Evolutionary conservation across 2,797 vertebrate genomes (phyloP).

Genomic region (Chrysocyon brachyurus): DNA sequence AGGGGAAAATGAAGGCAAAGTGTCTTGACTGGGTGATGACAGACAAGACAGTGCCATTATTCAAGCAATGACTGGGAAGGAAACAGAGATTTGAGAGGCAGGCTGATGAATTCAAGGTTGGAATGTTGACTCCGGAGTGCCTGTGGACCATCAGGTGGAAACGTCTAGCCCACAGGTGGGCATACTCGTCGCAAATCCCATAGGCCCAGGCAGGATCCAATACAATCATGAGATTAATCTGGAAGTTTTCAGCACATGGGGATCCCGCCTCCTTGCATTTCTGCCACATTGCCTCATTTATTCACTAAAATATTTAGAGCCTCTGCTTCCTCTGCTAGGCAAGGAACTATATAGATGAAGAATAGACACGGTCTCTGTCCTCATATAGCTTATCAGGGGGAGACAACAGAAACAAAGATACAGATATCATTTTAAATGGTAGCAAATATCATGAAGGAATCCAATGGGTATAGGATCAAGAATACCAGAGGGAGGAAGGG

Average conservation of each 20-base stretch:
- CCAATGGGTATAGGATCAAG: not conserved
- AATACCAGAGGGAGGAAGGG: not conserved
- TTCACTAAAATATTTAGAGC: constrained; percentile 30
- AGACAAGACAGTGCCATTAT: not conserved
- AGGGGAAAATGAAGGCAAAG: not conserved
- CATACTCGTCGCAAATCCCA: not conserved
- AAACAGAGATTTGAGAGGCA: constrained; percentile 20
- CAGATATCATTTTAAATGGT: not conserved
- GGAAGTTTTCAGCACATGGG: not conserved
- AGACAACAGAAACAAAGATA: not conserved
- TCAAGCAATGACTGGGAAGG: not conserved
- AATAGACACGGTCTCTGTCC: not conserved
- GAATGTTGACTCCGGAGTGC: constrained; percentile 12
- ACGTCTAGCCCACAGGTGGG: not conserved
- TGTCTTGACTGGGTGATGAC: not conserved
- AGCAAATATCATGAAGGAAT: constrained; percentile 47
- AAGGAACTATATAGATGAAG: not conserved
- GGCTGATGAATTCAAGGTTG: constrained; percentile 22
- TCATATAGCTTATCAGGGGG: not conserved
- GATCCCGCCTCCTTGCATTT: not conserved
- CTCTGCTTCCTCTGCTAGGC: not conserved
- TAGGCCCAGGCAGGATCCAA: not conserved
- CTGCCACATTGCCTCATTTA: not conserved
- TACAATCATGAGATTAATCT: not conserved
- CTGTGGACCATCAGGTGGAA: not conserved